phyloP scores from a whole-genome alignment of 2,113 vertebrate genomes.

The Tachysurus vachellii region DNA sequence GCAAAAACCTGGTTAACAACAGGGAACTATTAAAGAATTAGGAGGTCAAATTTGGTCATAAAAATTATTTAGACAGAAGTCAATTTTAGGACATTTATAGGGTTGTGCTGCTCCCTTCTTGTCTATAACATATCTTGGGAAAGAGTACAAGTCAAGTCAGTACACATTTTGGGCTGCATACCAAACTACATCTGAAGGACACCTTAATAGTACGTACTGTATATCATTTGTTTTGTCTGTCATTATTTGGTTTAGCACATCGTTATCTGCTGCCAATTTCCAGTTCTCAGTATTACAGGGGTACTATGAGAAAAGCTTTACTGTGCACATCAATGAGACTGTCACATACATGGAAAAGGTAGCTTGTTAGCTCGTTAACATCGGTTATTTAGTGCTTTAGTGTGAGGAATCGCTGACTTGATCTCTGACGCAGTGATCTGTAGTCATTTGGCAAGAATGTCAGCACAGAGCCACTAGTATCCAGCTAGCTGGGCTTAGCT shows the following conservation, averaged over 20 bases:
- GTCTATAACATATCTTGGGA: background rate
- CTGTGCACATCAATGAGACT: background rate
- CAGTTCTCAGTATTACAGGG: background rate
- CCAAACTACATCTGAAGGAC: background rate
- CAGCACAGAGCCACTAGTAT: background rate
- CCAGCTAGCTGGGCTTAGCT: background rate
- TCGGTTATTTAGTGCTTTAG: background rate
- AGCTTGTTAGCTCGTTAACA: background rate
- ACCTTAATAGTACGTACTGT: background rate
- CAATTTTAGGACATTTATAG: too few relatives aligned
- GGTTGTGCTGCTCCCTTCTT: background rate
- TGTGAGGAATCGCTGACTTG: background rate
- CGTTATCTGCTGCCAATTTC: background rate
- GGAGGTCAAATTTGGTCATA: background rate
- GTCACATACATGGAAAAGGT: background rate
- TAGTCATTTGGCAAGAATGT: background rate
- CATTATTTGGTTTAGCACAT: background rate
- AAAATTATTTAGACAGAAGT: too few relatives aligned
- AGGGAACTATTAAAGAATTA: background rate
- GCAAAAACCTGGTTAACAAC: background rate
- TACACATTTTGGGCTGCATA: background rate
- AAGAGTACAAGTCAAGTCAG: background rate
- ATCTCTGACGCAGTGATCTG: background rate
- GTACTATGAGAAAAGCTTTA: background rate
- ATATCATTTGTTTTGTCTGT: background rate